These are phyloP conservation scores for Turritopsis rubra DNA, from an alignment of 30 jellyfish, hydroid and myxozoan genomes.

Conservation along the genomic window DNA sequence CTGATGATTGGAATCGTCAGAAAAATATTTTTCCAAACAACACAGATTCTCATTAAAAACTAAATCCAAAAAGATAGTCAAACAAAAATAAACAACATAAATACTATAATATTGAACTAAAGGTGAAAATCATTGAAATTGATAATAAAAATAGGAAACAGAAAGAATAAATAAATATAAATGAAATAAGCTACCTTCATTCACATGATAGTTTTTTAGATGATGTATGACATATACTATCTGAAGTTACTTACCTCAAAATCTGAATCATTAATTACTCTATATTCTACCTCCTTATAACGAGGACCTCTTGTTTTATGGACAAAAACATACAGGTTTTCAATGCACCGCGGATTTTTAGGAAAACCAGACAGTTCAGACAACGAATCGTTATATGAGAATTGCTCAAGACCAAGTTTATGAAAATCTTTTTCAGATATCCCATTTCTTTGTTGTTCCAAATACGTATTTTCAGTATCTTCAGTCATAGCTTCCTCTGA, in stretches of 20 bases:
- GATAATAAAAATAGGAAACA: no score
- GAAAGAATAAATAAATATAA: no score
- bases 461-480: conserved; percentile 12
- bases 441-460: background rate
- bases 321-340: conserved; percentile 5
- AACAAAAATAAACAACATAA: no score
- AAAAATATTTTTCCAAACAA: no score
- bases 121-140: no score
- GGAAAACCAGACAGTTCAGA: conserved; percentile 21
- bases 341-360: background rate
- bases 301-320: background rate
- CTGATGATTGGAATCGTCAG: background rate
- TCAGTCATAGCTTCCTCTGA: conserved; percentile 39
- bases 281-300: background rate
- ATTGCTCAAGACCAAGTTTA: conserved; percentile 6
- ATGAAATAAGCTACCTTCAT: no score
- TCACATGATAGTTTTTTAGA: no score
- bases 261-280: background rate
- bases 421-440: conserved; percentile 3
- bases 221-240: background rate
- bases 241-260: background rate
- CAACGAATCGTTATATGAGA: conserved; percentile 7
- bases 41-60: no score
- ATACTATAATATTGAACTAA: no score
- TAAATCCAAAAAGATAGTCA: no score